Conservation (phyloP, 1,140 invertebrate genomes). For the Drosophila ohnishii region DNA sequence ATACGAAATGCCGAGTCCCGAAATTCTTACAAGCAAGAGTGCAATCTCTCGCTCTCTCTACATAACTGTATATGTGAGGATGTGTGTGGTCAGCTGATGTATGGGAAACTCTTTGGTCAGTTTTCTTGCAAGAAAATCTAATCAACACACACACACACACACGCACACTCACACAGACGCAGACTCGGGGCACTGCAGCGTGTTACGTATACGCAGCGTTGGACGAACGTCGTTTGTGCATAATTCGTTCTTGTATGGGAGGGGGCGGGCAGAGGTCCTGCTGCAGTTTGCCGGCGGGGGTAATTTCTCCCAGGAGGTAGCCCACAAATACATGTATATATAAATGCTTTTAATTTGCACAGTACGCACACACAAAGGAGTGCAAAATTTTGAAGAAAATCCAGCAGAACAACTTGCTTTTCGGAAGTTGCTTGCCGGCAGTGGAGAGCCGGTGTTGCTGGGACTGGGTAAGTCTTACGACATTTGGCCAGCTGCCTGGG, state of each 20-base stretch:
- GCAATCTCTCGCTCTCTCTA: slow-evolving; percentile 43
- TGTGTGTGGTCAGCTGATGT: slow-evolving; percentile 68
- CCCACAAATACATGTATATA: slow-evolving; percentile 45
- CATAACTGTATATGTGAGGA: slow-evolving; percentile 7
- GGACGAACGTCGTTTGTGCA: slow-evolving; percentile 69
- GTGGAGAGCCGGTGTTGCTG: neutral
- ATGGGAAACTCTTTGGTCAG: slow-evolving; percentile 75
- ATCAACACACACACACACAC: slow-evolving; percentile 63
- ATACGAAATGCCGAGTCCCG: slow-evolving; percentile 37
- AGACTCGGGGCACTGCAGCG: slow-evolving; percentile 20
- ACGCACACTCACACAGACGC: slow-evolving; percentile 1
- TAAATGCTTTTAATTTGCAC: slow-evolving; percentile 78
- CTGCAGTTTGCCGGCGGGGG: slow-evolving; percentile 7
- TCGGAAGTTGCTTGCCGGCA: slow-evolving; percentile 19
- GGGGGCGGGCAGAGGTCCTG: neutral
- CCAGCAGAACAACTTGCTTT: slow-evolving; percentile 38
- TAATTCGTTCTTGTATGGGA: slow-evolving; percentile 56
- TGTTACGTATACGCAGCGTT: slow-evolving; percentile 74
- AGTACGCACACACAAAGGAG: slow-evolving; percentile 53
- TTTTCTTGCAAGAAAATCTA: slow-evolving; percentile 81
- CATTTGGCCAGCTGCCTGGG: slow-evolving; percentile 14
- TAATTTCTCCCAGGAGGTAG: slow-evolving; percentile 71
- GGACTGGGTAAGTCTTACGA: slow-evolving; percentile 65
- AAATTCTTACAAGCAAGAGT: slow-evolving; percentile 74
- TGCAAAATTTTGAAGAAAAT: slow-evolving; percentile 77